Evolutionary conservation across 2,888 invertebrate species (phyloP).

Genomic region (Cinara cedri): DNA sequence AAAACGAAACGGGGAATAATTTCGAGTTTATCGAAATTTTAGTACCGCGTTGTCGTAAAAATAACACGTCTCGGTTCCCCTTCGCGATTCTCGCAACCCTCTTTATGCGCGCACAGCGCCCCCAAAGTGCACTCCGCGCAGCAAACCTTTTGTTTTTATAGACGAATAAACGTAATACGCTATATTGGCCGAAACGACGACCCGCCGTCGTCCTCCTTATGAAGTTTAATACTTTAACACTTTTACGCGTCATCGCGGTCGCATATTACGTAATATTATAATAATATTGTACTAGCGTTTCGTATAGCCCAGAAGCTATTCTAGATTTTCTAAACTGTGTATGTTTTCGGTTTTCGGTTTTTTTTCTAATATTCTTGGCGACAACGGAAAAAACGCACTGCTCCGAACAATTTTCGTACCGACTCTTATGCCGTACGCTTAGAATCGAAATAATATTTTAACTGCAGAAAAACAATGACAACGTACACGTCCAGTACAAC

Average conservation of each 20-base stretch:
- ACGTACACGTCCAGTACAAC: too few relatives aligned
- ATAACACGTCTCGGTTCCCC: background rate
- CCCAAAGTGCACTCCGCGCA: slow-evolving; percentile 30
- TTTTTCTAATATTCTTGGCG: too few relatives aligned
- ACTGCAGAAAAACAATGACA: too few relatives aligned
- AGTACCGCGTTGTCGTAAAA: slow-evolving; percentile 7
- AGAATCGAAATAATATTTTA: too few relatives aligned
- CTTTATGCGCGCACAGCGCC: background rate
- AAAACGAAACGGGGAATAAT: background rate
- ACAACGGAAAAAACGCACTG: too few relatives aligned
- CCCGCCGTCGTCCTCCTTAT: background rate
- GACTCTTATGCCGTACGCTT: too few relatives aligned
- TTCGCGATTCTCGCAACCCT: background rate
- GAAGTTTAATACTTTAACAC: slow-evolving; percentile 31
- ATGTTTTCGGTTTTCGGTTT: too few relatives aligned
- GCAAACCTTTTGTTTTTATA: slow-evolving; percentile 47
- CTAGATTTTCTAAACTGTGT: too few relatives aligned
- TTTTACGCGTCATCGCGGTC: too few relatives aligned
- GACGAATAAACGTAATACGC: slow-evolving; percentile 47
- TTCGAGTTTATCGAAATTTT: slow-evolving; percentile 27
- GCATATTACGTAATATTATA: background rate
- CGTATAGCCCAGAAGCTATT: too few relatives aligned
- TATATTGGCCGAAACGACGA: background rate
- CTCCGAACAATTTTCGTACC: too few relatives aligned
- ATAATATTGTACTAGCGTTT: background rate